These are phyloP conservation scores for Odontothrips loti DNA, from an alignment of 2,888 invertebrate genomes.

Conservation along the genomic window DNA sequence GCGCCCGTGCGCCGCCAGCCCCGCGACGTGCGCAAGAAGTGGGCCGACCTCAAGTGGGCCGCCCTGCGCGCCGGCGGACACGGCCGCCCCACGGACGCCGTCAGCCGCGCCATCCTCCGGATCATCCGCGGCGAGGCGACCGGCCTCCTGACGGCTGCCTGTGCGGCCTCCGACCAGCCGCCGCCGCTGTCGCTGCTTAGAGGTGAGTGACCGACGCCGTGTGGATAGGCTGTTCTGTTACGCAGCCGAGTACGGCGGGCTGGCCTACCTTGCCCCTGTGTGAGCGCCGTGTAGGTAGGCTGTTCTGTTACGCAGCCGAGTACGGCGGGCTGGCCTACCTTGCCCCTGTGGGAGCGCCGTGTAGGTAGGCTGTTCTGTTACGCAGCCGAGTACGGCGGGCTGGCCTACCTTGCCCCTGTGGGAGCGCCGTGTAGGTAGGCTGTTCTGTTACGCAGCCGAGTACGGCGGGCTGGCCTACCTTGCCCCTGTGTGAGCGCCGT, in stretches of 20 bases:
- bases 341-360: neutral
- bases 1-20: constrained; percentile 13
- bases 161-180: too few relatives aligned
- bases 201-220: neutral
- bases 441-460: neutral
- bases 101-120: neutral
- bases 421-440: neutral
- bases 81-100: neutral
- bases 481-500: neutral
- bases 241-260: neutral
- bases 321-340: neutral
- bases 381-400: neutral
- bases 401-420: neutral
- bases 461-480: neutral
- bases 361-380: neutral
- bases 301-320: neutral
- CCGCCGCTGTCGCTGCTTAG: neutral
- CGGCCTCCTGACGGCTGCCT: neutral
- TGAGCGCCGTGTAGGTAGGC: neutral
- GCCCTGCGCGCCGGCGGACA: neutral
- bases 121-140: constrained; percentile 17
- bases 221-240: neutral
- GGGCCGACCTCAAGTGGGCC: constrained; percentile 25
- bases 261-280: neutral
- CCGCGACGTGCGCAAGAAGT: constrained; percentile 21